Evolutionary conservation across 1,140 invertebrate genomes (phyloP).

Genomic region (Prorops nasuta): DNA sequence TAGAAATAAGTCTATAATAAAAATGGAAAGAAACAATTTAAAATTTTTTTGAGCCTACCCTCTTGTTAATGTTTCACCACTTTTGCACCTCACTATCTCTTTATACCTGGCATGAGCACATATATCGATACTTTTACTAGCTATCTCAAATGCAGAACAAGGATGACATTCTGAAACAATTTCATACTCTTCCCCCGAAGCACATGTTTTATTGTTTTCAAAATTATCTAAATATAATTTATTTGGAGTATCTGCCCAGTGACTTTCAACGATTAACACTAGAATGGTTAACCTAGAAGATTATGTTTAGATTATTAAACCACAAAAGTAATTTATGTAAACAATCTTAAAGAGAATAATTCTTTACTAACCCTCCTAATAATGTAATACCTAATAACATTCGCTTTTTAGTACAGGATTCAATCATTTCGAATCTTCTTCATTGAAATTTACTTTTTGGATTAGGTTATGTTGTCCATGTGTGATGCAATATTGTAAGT

Average conservation of each 20-base stretch:
- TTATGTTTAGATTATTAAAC: slow-evolving; percentile 2
- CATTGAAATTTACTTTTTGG: not conserved
- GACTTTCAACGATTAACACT: slow-evolving; percentile 75
- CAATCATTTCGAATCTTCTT: slow-evolving; percentile 60
- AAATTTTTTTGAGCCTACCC: slow-evolving; percentile 50
- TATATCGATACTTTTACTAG: slow-evolving; percentile 68
- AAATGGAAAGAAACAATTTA: not conserved
- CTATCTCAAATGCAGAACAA: slow-evolving; percentile 74
- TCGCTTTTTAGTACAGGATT: slow-evolving; percentile 67
- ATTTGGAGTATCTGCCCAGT: slow-evolving; percentile 62
- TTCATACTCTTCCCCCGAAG: slow-evolving; percentile 66
- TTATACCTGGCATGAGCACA: slow-evolving; percentile 71
- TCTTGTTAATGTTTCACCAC: slow-evolving; percentile 68
- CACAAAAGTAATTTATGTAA: slow-evolving; percentile 5
- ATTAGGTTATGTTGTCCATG: slow-evolving; percentile 12
- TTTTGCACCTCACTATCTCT: slow-evolving; percentile 68
- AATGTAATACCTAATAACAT: slow-evolving; percentile 65
- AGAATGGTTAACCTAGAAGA: slow-evolving; percentile 65
- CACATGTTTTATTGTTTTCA: slow-evolving; percentile 75
- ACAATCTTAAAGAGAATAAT: slow-evolving; percentile 9
- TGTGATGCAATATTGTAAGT: too few species aligned
- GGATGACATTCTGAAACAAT: slow-evolving; percentile 75
- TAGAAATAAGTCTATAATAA: not conserved
- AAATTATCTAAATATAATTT: slow-evolving; percentile 61
- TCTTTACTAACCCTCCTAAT: slow-evolving; percentile 60